Evolutionary conservation across 2,113 vertebrate genomes (phyloP).

Genomic region (Marmota flaviventris): DNA sequence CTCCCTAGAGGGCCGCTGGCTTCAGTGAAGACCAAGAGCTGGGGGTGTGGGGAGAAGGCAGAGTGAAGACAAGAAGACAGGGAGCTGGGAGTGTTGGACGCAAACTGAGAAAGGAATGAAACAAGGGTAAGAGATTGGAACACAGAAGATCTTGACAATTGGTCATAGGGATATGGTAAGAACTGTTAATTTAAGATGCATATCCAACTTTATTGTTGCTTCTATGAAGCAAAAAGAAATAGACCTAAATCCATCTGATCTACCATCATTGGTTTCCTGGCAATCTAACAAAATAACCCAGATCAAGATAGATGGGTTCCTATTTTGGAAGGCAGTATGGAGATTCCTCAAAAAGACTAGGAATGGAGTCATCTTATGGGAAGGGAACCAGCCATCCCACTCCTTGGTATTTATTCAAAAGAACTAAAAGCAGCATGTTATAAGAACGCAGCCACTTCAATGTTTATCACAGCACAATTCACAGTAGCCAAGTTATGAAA

Average conservation of each 20-base stretch:
- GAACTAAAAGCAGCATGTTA: too few relatives aligned
- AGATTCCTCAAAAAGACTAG: too few relatives aligned
- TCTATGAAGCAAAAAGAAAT: slow-evolving; percentile 31
- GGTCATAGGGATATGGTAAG: neutral
- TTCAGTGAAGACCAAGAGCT: neutral
- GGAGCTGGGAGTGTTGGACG: neutral
- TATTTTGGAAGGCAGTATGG: neutral
- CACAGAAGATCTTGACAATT: neutral
- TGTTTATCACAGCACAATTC: too few relatives aligned
- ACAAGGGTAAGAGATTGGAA: neutral
- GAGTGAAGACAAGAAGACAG: neutral
- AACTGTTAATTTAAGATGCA: neutral
- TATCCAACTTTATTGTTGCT: neutral
- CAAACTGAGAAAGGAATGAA: neutral
- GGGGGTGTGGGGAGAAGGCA: neutral
- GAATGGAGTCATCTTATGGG: too few relatives aligned
- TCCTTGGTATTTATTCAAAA: too few relatives aligned
- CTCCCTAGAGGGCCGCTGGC: neutral
- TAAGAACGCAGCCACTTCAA: too few relatives aligned
- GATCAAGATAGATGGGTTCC: neutral
- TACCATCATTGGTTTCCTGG: neutral
- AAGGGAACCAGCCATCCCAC: too few relatives aligned
- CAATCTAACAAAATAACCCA: neutral
- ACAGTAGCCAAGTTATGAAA: too few relatives aligned
- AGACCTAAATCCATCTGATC: neutral